Conservation (phyloP, 2,113 vertebrate genomes). For the Phylloscopus whistleri region DNA sequence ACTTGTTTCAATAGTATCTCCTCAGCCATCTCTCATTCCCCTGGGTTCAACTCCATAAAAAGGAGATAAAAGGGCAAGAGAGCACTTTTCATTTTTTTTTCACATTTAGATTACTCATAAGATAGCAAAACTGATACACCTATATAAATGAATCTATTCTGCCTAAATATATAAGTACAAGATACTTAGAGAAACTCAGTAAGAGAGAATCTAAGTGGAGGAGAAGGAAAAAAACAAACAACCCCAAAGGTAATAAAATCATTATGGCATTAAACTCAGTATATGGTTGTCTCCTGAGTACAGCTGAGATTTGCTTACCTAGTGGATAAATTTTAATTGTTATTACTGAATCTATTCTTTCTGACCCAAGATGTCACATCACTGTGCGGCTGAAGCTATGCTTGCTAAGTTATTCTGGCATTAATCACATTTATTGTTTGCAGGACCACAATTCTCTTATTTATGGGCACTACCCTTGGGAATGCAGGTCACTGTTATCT, state of each 20-base stretch:
- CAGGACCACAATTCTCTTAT: conserved; percentile 59
- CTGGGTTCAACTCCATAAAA: not conserved
- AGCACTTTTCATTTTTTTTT: not conserved
- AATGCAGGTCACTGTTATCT: conserved; percentile 69
- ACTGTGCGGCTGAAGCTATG: conserved; percentile 50
- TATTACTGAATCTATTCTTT: conserved; percentile 49
- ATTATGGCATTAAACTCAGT: not conserved
- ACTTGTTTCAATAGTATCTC: not conserved
- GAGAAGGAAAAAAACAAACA: not conserved
- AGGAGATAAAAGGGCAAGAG: not conserved
- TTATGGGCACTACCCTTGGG: conserved; percentile 66
- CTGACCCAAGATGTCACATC: conserved; percentile 66
- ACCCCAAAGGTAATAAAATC: not conserved
- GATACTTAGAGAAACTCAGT: not conserved
- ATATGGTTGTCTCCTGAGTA: not conserved
- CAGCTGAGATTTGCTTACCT: conserved; percentile 34
- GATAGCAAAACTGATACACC: not conserved
- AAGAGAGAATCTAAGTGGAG: not conserved
- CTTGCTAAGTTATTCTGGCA: conserved; percentile 72
- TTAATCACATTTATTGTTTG: conserved; percentile 75
- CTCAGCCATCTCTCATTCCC: not conserved
- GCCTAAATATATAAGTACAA: not conserved
- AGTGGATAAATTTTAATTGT: conserved; percentile 58
- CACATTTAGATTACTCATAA: not conserved
- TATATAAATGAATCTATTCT: not conserved